Conservation (phyloP, 2,888 invertebrate genomes). For the Drosophila paucipuncta region DNA sequence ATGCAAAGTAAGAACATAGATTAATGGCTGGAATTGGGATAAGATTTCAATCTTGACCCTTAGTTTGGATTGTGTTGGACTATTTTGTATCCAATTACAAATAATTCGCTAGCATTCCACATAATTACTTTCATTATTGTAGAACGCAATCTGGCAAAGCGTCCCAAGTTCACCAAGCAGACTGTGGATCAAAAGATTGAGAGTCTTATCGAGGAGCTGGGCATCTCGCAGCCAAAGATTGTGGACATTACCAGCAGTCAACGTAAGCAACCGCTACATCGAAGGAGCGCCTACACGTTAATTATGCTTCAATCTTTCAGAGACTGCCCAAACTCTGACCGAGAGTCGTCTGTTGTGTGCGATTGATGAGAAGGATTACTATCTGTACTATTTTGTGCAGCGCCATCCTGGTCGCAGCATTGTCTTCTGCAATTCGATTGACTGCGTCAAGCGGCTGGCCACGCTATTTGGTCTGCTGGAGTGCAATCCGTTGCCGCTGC, state of each 20-base stretch:
- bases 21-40: background rate
- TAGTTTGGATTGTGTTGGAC: background rate
- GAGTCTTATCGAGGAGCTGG: constrained; percentile 91
- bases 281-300: background rate
- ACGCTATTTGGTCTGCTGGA: constrained; percentile 90
- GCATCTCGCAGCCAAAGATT: constrained; percentile 95
- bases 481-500: constrained; percentile 91
- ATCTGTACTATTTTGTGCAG: constrained; percentile 95
- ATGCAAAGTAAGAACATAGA: constrained; percentile 86
- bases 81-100: background rate
- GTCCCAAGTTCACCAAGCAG: constrained; percentile 87
- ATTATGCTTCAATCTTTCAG: constrained; percentile 83
- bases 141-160: constrained; percentile 82
- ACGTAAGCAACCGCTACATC: constrained; percentile 84
- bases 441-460: constrained; percentile 93
- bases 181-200: constrained; percentile 92
- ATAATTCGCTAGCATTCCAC: background rate
- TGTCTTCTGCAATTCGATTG: constrained; percentile 97
- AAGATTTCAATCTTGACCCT: background rate
- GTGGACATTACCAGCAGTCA: constrained; percentile 94
- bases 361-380: constrained; percentile 94
- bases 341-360: constrained; percentile 93
- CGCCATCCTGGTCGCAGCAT: constrained; percentile 95
- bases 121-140: background rate
- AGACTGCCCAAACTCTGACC: constrained; percentile 92